Evolutionary conservation across 53 echinoderm and acorn worm species (phyloP).

Genomic region (Henricia sp.): DNA sequence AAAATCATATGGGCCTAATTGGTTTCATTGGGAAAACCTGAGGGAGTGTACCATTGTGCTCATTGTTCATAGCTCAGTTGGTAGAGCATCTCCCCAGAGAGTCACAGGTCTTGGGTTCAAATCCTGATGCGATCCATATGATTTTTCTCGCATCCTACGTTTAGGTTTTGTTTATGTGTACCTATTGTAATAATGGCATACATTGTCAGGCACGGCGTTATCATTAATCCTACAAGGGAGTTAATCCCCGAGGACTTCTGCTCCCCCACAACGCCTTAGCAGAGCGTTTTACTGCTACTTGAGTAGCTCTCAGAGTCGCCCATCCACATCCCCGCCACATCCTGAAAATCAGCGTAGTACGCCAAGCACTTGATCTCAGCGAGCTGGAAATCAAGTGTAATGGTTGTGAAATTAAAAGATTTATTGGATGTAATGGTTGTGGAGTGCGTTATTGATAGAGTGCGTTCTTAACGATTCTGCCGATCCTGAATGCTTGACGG

Average conservation of each 20-base stretch:
- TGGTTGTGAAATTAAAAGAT: constrained; percentile 89
- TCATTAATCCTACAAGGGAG: constrained; percentile 41
- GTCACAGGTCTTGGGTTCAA: too few species aligned
- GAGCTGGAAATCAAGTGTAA: constrained; percentile 84
- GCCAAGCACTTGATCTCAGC: constrained; percentile 61
- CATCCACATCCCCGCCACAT: constrained; percentile 14
- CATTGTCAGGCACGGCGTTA: constrained; percentile 1
- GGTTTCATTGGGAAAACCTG: too few species aligned
- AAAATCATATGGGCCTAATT: too few species aligned
- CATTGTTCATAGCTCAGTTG: too few species aligned
- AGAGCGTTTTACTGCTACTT: constrained; percentile 45
- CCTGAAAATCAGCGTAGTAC: constrained; percentile 5
- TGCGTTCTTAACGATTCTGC: constrained; percentile 13
- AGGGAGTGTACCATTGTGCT: too few species aligned
- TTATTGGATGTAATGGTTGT: constrained; percentile 65
- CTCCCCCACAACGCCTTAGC: constrained; percentile 10
- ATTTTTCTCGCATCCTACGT: too few species aligned
- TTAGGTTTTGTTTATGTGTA: background rate
- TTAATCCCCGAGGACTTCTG: background rate
- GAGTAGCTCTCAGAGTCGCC: constrained; percentile 18
- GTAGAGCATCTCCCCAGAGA: too few species aligned
- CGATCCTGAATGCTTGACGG: constrained; percentile 48
- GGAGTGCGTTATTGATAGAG: constrained; percentile 60
- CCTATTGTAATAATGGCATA: background rate
- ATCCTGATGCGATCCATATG: too few species aligned